Evolutionary conservation across 2,888 invertebrate genomes (phyloP), one percentile per base, ranked within the genome.

Genomic region (Sclerodermus sp.): DNA sequence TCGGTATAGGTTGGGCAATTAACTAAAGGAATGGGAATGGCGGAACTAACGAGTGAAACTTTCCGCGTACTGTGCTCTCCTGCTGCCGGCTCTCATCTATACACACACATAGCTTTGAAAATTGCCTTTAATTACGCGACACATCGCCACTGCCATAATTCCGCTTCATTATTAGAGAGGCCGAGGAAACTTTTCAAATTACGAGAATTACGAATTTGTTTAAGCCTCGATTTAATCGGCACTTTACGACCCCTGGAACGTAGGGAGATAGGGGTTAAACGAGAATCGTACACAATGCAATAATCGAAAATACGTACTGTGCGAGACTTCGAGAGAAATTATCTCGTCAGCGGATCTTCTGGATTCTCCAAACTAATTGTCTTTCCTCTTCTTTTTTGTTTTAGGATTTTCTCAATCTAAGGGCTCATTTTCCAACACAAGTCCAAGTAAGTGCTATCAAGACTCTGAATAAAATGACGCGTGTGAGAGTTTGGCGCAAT

Each of bases 381-480:
- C n/a, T n/a, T n/a, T n/a, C n/a, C n/a, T 47, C 17, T 16, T 60
- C 58, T 63, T 53, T 59, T 38, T 50, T 63, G 55, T 62, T 76
- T 41, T 67, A 75, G 74, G 74, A 51, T 75, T 70, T 58, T 70
- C 75, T 30, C 76, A 76, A 60, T 70, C 76, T 46, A 77, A 76
- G 67, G 65, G 66, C 43, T 65, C 71, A 48, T 76, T 74, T 58
- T 62, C 73, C 49, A 74, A 67, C 59, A 53, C 74, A 45, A 74
- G 69, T 63, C 67, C 74, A 60, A 75, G 75, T 77, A 66, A 75
- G 71, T n/a, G n/a, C n/a, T n/a, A n/a, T n/a, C n/a, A n/a, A n/a
- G n/a, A n/a, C n/a, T n/a, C n/a, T n/a, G n/a, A n/a, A n/a, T n/a
- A n/a, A n/a, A n/a, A n/a, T n/a, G n/a, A n/a, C n/a, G n/a, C n/a